phyloP scores from a whole-genome alignment of 2,797 vertebrate species.

The Buphagus erythrorhynchus region DNA sequence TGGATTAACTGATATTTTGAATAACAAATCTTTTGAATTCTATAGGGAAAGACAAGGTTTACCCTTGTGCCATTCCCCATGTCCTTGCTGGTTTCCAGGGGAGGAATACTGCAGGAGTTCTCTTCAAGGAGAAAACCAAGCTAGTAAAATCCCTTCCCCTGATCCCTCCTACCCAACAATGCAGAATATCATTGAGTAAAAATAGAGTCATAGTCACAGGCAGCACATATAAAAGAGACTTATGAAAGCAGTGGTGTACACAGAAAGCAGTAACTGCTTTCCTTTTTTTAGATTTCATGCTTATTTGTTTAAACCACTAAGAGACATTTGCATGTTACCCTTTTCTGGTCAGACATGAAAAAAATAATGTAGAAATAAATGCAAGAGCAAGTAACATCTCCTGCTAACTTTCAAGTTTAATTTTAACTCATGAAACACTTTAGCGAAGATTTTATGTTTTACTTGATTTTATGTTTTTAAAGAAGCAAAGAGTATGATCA shows the following conservation, averaged over 20 bases:
- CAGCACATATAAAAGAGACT: not conserved
- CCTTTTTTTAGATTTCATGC: conserved; percentile 40
- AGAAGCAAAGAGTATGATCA: not conserved
- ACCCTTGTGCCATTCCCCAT: not conserved
- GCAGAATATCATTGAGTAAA: not conserved
- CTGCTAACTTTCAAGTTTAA: not conserved
- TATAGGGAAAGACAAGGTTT: not conserved
- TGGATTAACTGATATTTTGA: not conserved
- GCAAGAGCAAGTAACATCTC: not conserved
- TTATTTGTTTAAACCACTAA: conserved; percentile 61
- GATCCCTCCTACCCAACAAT: not conserved
- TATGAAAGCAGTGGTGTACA: conserved; percentile 27
- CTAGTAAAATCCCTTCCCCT: not conserved
- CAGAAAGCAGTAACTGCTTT: conserved; percentile 46
- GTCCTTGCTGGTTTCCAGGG: not conserved
- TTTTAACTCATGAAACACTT: conserved; percentile 9
- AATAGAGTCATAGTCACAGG: not conserved
- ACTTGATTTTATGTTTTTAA: not conserved
- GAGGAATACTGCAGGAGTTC: not conserved
- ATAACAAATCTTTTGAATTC: not conserved
- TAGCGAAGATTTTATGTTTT: not conserved
- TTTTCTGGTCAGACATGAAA: not conserved
- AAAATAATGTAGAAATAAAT: not conserved
- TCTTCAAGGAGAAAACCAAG: not conserved
- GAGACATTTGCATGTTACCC: conserved; percentile 37